These are phyloP conservation scores for Mesochorus sp. DNA, from an alignment of 2,888 invertebrate genomes.

Conservation along the genomic window DNA sequence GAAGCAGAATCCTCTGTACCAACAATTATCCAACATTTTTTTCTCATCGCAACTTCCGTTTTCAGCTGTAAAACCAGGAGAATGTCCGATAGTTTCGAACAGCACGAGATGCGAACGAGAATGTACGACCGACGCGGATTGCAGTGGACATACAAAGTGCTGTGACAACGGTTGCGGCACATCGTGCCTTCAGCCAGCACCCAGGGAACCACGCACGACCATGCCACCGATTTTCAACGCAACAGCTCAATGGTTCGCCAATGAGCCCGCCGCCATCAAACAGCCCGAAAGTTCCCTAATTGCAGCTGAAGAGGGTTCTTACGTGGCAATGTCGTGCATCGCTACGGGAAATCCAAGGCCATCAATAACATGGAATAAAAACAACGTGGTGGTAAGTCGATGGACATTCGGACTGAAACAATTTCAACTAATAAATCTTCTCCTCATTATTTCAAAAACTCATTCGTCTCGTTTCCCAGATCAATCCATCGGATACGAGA, in stretches of 20 bases:
- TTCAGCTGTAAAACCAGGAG: constrained; percentile 87
- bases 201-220: constrained; percentile 81
- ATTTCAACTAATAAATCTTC: too few relatives aligned
- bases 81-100: constrained; percentile 84
- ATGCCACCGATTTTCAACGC: constrained; percentile 65
- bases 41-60: not conserved
- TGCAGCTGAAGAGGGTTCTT: constrained; percentile 87
- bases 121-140: constrained; percentile 92
- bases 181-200: constrained; percentile 86
- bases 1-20: too few relatives aligned
- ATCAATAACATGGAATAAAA: constrained; percentile 89
- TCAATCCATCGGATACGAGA: constrained; percentile 88
- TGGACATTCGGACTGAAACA: not conserved
- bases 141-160: constrained; percentile 90
- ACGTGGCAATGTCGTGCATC: constrained; percentile 88
- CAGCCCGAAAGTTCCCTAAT: constrained; percentile 85
- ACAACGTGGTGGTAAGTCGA: constrained; percentile 86
- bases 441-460: not conserved
- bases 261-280: constrained; percentile 75
- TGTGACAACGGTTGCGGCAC: constrained; percentile 91
- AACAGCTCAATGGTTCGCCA: constrained; percentile 68
- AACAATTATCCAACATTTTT: not conserved
- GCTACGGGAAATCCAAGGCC: constrained; percentile 91
- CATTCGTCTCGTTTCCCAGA: constrained; percentile 83
- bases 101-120: constrained; percentile 86